phyloP scores from a whole-genome alignment of 64 coral and sea anemone species.

The Platygyra sinensis region DNA sequence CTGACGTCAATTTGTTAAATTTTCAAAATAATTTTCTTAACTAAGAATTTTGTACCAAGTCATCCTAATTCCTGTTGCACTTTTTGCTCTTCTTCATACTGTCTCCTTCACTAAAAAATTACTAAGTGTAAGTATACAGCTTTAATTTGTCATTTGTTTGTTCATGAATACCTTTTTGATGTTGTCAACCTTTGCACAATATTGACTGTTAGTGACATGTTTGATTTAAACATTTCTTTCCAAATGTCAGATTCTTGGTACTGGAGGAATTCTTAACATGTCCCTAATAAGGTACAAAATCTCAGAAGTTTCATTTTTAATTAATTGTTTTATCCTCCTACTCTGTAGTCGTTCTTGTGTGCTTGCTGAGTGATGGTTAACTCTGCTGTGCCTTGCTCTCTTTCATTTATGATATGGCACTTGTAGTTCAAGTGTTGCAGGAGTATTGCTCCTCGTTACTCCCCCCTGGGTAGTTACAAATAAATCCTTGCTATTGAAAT shows the following conservation, averaged over 20 bases:
- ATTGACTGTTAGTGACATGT: not conserved
- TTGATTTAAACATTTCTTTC: constrained; percentile 12
- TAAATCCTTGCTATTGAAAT: not conserved
- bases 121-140: constrained; percentile 82
- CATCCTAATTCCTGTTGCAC: constrained; percentile 82
- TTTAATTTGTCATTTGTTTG: not conserved
- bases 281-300: constrained; percentile 81
- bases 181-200: not conserved
- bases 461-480: not conserved
- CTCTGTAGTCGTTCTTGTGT: no score
- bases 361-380: no score
- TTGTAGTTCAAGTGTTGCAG: no score
- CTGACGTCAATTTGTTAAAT: no score
- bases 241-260: constrained; percentile 80
- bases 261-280: constrained; percentile 85
- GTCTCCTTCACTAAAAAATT: constrained; percentile 95
- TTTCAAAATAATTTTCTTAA: constrained; percentile 12
- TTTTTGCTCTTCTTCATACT: constrained; percentile 94
- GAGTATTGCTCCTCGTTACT: no score
- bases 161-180: not conserved
- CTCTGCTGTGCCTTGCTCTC: no score
- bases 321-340: no score
- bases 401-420: no score
- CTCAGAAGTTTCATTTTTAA: no score
- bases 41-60: constrained; percentile 39